Evolutionary conservation across 2,888 invertebrate species (phyloP), one percentile per base, ranked within the genome.

Genomic region (Coelopa pilipes): DNA sequence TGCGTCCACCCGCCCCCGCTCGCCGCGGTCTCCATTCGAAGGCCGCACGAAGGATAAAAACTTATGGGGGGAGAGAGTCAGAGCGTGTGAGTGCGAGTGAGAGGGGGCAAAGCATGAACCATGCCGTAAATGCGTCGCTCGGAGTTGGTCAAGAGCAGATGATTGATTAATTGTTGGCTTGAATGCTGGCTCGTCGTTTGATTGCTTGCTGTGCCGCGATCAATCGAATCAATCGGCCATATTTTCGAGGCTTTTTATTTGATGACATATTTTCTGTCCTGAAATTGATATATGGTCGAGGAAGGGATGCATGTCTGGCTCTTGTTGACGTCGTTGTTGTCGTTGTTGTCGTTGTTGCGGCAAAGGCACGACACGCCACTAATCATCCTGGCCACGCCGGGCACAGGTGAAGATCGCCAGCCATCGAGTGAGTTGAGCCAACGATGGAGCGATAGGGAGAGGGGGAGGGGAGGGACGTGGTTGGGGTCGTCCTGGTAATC

Each of bases 81-180:
- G 34, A 34, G 34, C 2, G 34, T 2, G 34, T 4, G 34, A 34
- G 34, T 34, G 34, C 4, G 34, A 34, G 34, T 4, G 34, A 7
- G 34, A 34, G 34, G 7, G 34, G 34, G 7, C 34, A 34, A 34
- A 34, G 4, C 7, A 34, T 34, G 34, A 34, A 34, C n/a, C n/a
- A n/a, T n/a, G 7, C 34, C 34, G 7, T 34, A 34, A 34, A 34
- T 34, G 7, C 34, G 7, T 34, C 34, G 34, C 7, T 4, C 7
- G 21, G 7, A 63, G 47, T 55, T 53, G 63, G 65, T 71, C 65
- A 24, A 46, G 53, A 46, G 47, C 19, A 55, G 45, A 46, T 71
- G 71, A 71, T 71, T 71, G 71, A 71, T 71, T 71, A 55, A 71
- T 71, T 55, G 55, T 55, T 34, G 2, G 34, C 34, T 34, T 34